phyloP scores from a whole-genome alignment of 23 tunicate genomes.

The Styela clava region DNA sequence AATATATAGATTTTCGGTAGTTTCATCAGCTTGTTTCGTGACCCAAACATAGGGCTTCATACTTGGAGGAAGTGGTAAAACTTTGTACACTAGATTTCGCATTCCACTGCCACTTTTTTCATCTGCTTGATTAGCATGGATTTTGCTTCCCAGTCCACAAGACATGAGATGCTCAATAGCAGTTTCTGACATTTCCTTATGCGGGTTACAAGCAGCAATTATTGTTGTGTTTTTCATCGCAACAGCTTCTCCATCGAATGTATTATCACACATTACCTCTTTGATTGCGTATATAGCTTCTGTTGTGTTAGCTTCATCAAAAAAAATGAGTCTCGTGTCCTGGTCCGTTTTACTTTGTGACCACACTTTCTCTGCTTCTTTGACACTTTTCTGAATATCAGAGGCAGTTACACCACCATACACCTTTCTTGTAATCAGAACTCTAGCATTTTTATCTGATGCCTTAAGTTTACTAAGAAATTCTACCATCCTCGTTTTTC shows the following conservation, averaged over 20 bases:
- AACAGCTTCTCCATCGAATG: constrained; percentile 39
- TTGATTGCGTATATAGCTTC: constrained; percentile 79
- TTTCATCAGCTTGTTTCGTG: constrained; percentile 34
- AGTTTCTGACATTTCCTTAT: constrained; percentile 34
- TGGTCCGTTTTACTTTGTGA: not conserved
- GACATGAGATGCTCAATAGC: constrained; percentile 50
- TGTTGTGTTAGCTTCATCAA: constrained; percentile 80
- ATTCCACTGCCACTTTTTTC: constrained; percentile 59
- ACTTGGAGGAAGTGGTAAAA: constrained; percentile 76
- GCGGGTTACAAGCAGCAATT: constrained; percentile 70
- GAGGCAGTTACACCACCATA: constrained; percentile 64
- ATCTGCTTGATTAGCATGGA: constrained; percentile 46
- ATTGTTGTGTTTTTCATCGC: constrained; percentile 15
- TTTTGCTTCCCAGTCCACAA: constrained; percentile 56
- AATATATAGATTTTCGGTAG: constrained; percentile 51
- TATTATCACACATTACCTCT: constrained; percentile 67
- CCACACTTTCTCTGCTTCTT: constrained; percentile 10
- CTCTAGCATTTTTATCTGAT: constrained; percentile 8
- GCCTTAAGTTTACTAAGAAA: constrained; percentile 46
- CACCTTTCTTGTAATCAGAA: constrained; percentile 42
- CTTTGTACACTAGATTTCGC: constrained; percentile 62
- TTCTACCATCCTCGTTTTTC: constrained; percentile 66
- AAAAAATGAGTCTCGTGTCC: constrained; percentile 32
- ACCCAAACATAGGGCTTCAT: constrained; percentile 79
- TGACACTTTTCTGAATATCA: constrained; percentile 30